Percentiles rank a stretch among this genome's conserved stretches.
These are phyloP conservation scores for Rhyzopertha dominica DNA, from an alignment of 1,140 invertebrate genomes.

Conservation along the genomic window DNA sequence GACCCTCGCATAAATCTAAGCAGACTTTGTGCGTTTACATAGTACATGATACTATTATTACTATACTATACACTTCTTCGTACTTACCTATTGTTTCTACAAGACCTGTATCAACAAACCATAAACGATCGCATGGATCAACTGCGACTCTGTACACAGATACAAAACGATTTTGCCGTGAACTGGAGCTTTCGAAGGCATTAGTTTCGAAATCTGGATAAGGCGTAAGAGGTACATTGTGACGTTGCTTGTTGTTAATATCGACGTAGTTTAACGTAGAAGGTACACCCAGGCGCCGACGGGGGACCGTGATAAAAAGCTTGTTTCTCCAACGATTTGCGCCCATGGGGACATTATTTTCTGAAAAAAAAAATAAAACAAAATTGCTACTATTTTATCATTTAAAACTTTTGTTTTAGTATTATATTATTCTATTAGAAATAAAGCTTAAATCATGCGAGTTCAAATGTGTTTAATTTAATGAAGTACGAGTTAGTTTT, in stretches of 20 bases:
- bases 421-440: too few relatives aligned
- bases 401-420: too few relatives aligned
- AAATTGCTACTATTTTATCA: too few relatives aligned
- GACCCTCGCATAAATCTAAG: too few relatives aligned
- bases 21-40: not conserved
- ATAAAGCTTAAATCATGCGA: too few relatives aligned
- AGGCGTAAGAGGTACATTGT: slow-evolving; percentile 50
- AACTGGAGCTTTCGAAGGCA: slow-evolving; percentile 39
- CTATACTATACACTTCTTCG: not conserved
- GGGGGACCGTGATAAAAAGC: slow-evolving; percentile 66
- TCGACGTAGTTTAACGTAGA: slow-evolving; percentile 65
- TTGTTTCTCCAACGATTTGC: slow-evolving; percentile 59
- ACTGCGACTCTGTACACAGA: slow-evolving; percentile 63
- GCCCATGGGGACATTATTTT: slow-evolving; percentile 70
- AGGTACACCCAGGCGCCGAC: slow-evolving; percentile 60
- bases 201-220: slow-evolving; percentile 59
- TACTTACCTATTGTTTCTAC: slow-evolving; percentile 48
- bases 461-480: too few relatives aligned
- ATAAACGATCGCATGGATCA: slow-evolving; percentile 64
- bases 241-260: slow-evolving; percentile 39
- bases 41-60: not conserved
- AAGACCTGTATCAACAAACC: slow-evolving; percentile 68
- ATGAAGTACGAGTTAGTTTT: too few relatives aligned
- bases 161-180: slow-evolving; percentile 47
- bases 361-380: slow-evolving; percentile 46